Base-by-base conservation (phyloP, 2,797 vertebrate genomes). In the Sebastes oblongus region DNA sequence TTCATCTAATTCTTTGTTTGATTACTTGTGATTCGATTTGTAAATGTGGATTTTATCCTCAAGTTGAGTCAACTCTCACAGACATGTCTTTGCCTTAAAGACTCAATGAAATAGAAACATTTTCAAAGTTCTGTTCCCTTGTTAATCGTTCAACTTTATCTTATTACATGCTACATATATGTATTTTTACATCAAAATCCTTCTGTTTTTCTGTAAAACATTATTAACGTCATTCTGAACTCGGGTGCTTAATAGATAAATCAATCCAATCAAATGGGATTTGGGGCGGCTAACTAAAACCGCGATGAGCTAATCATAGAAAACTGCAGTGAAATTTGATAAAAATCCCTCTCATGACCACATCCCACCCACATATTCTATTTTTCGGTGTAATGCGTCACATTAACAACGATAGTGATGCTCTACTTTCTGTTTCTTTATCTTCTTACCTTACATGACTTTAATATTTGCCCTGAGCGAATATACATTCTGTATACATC, bases 71-170 rank as follows among this genome's bases (percentile, higher is more conserved):
- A 56, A 27, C 5, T 56, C 55, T 56, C 11, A 25, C 55, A 14
- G 55, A 25, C 3, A 12, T 56, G 0, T 0, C n/a, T 56, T 56
- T 56, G 5, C n/a, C 54, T 24, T 52, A 0, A 56, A 56, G 22
- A 24, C 11, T 24, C 54, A 25, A 25, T 56, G 8, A 25, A 56
- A 60, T 6, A 3, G 16, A 56, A 56, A 0, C 0, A 56, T 25
- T 0, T 56, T 56, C 24, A 0, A 56, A 56, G 22, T 52, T 25
- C 1, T 12, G 11, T 10, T 24, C 54, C 52, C 0, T 0, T 0
- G 11, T 56, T 56, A 1, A 62, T 16, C 11, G 4, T 65, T 65
- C 61, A 65, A 22, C 13, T n/a, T 11, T 30, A n/a, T 32, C 59
- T 32, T 61, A 6, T 10, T 34, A 61, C 32, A 9, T 20, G 13